Conservation (phyloP, 2,113 vertebrate genomes). For the Thinocorus orbignyianus region DNA sequence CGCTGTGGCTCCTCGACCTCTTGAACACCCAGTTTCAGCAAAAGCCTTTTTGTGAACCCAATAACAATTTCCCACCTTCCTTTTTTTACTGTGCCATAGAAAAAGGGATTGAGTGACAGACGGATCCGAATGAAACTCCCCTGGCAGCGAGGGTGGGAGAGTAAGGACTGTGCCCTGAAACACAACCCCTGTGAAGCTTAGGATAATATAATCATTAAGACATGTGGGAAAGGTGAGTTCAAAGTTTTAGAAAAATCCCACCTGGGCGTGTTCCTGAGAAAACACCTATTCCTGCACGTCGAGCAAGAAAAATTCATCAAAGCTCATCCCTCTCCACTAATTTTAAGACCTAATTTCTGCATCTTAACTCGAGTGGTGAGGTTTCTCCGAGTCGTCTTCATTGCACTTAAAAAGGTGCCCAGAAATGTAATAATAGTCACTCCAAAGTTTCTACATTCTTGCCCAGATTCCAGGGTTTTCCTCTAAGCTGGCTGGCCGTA, state of each 20-base stretch:
- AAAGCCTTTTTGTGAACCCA: background rate
- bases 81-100: background rate
- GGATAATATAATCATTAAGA: background rate
- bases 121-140: background rate
- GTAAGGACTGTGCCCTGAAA: background rate
- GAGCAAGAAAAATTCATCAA: background rate
- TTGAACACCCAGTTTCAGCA: background rate
- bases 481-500: slow-evolving; percentile 32
- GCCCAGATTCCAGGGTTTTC: slow-evolving; percentile 51
- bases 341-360: background rate
- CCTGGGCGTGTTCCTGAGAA: background rate
- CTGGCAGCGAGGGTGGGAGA: background rate
- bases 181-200: background rate
- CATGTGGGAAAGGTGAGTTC: background rate
- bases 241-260: background rate
- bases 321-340: background rate
- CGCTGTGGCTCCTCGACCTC: rapidly evolving
- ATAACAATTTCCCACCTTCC: background rate
- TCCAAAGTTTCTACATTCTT: slow-evolving; percentile 28
- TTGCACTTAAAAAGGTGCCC: background rate
- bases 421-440: background rate
- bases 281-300: background rate
- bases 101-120: background rate
- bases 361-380: background rate
- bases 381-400: background rate